These are phyloP conservation scores for Herpailurus yagouaroundi DNA, from an alignment of 2,113 vertebrate species.

Conservation along the genomic window DNA sequence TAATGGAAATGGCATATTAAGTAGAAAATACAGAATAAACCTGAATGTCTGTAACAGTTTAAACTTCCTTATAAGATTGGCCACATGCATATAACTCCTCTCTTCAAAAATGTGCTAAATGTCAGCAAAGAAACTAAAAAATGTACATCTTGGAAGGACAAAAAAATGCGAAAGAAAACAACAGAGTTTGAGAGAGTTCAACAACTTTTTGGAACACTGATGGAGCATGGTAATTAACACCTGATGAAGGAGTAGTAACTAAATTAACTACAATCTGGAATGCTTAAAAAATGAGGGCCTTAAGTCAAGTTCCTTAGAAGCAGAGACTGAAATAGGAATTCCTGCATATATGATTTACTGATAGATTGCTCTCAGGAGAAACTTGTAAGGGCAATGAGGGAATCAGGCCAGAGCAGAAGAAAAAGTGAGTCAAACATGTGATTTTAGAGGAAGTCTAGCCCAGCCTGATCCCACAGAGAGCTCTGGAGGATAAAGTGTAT, in stretches of 20 bases:
- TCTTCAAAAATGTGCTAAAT: slow-evolving; percentile 13
- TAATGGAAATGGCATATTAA: neutral
- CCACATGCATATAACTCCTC: neutral
- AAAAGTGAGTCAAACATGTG: neutral
- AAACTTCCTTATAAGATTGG: neutral
- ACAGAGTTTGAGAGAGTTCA: neutral
- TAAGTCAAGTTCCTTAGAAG: neutral
- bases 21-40: slow-evolving; percentile 9
- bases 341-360: neutral
- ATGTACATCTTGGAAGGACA: neutral
- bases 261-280: neutral
- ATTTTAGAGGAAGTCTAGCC: neutral
- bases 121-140: neutral
- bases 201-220: neutral
- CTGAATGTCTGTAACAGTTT: neutral
- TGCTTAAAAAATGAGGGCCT: neutral
- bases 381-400: neutral
- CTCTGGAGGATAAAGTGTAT: neutral
- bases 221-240: neutral
- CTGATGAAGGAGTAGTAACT: neutral
- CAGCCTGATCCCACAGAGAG: neutral
- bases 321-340: neutral
- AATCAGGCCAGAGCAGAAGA: neutral
- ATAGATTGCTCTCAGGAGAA: neutral
- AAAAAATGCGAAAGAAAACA: neutral